phyloP scores from a whole-genome alignment of 1,140 invertebrate genomes.

The Lordiphosa mommai region DNA sequence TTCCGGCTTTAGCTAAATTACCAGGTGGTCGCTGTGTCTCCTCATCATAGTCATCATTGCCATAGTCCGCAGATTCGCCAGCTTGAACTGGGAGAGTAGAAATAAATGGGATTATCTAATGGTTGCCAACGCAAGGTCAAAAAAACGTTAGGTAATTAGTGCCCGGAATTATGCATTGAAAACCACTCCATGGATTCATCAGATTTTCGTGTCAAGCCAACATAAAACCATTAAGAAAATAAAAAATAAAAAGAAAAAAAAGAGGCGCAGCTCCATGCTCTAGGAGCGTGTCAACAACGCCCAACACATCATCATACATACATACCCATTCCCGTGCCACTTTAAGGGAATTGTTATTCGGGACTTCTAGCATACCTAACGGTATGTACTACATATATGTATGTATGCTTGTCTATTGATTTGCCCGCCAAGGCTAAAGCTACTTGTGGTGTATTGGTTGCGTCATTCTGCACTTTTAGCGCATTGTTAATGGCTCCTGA shows the following conservation, averaged over 20 bases:
- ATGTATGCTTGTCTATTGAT: conserved; percentile 33
- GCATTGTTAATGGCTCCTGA: conserved; percentile 44
- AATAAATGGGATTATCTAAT: conserved; percentile 23
- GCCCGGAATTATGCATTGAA: conserved; percentile 52
- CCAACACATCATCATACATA: conserved; percentile 1
- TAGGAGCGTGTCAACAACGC: conserved; percentile 54
- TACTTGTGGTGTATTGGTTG: conserved; percentile 38
- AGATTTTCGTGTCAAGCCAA: conserved; percentile 61
- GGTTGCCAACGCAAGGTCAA: conserved; percentile 52
- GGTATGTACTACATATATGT: conserved; percentile 6
- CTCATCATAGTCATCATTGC: conserved; percentile 33
- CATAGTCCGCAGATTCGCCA: conserved; percentile 27
- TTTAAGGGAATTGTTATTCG: conserved; percentile 51
- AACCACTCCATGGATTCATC: conserved; percentile 35
- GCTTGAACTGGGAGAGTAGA: conserved; percentile 11
- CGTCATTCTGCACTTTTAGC: conserved; percentile 65
- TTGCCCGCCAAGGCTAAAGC: conserved; percentile 53
- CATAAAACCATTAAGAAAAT: conserved; percentile 69
- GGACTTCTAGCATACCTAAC: conserved; percentile 26
- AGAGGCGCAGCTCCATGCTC: conserved; percentile 42
- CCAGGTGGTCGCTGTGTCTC: conserved; percentile 37
- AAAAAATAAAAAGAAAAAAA: conserved; percentile 32
- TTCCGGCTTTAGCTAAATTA: conserved; percentile 48
- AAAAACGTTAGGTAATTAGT: conserved; percentile 49
- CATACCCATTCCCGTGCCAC: conserved; percentile 13